Percentiles rank a stretch among this genome's conserved stretches.
phyloP scores from a whole-genome alignment of 1,140 invertebrate genomes.

The Drosophila azteca region DNA sequence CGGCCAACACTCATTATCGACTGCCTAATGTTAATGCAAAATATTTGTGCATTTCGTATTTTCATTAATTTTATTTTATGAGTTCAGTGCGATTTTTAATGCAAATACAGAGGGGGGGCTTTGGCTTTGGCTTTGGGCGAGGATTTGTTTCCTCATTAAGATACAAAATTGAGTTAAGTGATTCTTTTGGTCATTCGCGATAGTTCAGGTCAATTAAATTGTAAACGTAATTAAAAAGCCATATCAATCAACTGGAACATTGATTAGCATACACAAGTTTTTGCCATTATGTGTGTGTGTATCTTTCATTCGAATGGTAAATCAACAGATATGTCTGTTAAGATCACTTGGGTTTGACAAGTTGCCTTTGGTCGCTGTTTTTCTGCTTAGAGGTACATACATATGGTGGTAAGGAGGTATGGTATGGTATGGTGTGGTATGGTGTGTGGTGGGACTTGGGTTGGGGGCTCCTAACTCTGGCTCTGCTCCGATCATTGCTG shows the following conservation, averaged over 20 bases:
- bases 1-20: conserved; percentile 37
- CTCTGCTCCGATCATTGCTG: conserved; percentile 49
- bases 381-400: neutral
- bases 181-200: conserved; percentile 21
- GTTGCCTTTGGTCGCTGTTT: conserved; percentile 47
- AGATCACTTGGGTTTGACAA: conserved; percentile 69
- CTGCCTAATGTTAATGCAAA: conserved; percentile 55
- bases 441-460: conserved; percentile 6
- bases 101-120: neutral
- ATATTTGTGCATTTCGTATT: conserved; percentile 33
- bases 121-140: neutral
- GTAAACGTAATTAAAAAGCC: conserved; percentile 74
- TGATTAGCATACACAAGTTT: conserved; percentile 79
- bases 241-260: conserved; percentile 66
- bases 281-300: conserved; percentile 66
- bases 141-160: conserved; percentile 40
- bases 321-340: conserved; percentile 76
- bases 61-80: conserved; percentile 33
- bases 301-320: conserved; percentile 56
- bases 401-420: too few relatives aligned
- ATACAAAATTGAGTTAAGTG: conserved; percentile 16
- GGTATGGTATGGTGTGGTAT: neutral
- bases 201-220: conserved; percentile 63
- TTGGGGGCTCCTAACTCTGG: conserved; percentile 10
- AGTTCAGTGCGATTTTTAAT: conserved; percentile 29